Evolutionary conservation across 2,797 vertebrate species (phyloP).

Genomic region (Acipenser oxyrinchus): DNA sequence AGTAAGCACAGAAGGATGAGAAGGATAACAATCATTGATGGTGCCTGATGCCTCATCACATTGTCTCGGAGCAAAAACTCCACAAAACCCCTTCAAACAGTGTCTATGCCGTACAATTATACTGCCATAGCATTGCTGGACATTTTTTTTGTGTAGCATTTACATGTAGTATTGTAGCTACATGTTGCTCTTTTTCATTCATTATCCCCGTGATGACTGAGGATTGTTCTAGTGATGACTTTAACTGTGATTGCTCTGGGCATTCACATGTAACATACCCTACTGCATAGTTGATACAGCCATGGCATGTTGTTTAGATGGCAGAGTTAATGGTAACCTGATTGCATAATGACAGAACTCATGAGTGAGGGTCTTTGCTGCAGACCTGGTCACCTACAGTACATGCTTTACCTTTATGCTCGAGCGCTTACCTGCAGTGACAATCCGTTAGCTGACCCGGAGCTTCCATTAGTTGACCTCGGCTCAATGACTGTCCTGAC

Average conservation of each 20-base stretch:
- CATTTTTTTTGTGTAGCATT: conserved; percentile 1
- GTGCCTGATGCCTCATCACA: not conserved
- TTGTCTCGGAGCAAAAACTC: not conserved
- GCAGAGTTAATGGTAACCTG: too few species aligned
- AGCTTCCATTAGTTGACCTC: too few species aligned
- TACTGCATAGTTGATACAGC: too few species aligned
- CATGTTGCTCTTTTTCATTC: conserved; percentile 6
- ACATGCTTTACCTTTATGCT: too few species aligned
- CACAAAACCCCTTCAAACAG: not conserved
- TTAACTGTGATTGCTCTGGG: not conserved
- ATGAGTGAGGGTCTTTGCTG: too few species aligned
- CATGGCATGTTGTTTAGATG: too few species aligned
- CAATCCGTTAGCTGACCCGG: too few species aligned
- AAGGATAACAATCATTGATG: not conserved
- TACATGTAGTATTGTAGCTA: conserved; percentile 5
- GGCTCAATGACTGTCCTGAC: too few species aligned
- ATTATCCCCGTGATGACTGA: not conserved
- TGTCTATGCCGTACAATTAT: conserved; percentile 13
- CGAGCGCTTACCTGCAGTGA: too few species aligned
- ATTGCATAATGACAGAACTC: too few species aligned
- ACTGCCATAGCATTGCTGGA: conserved; percentile 28
- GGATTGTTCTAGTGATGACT: not conserved
- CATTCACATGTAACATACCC: not conserved
- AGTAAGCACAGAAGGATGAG: conserved; percentile 13
- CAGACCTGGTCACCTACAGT: too few species aligned